Conservation (phyloP, 2,888 invertebrate species). For the Himalopsyche anomala region DNA sequence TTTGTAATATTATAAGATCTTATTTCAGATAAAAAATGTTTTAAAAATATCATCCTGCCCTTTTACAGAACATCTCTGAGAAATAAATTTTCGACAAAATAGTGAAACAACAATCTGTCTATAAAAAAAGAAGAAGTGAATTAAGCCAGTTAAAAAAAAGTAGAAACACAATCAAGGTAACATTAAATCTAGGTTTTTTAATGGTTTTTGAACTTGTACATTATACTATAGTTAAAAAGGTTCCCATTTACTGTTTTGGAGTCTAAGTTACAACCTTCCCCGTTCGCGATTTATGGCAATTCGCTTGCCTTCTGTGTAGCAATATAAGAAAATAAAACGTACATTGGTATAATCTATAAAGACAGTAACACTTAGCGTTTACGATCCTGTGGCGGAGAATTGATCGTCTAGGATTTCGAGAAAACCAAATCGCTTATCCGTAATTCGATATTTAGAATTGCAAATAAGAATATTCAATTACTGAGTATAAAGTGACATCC, state of each 20-base stretch:
- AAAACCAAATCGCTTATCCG: background rate
- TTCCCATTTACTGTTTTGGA: background rate
- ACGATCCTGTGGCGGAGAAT: constrained; percentile 28
- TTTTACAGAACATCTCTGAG: no score
- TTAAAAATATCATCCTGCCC: no score
- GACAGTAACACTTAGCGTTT: constrained; percentile 36
- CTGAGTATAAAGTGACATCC: no score
- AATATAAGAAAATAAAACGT: constrained; percentile 42
- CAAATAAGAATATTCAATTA: background rate
- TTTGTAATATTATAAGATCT: no score
- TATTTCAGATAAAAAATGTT: no score
- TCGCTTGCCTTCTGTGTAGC: constrained; percentile 11
- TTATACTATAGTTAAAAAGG: background rate
- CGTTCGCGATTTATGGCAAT: constrained; percentile 28
- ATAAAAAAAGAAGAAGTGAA: background rate
- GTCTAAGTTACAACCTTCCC: constrained; percentile 1
- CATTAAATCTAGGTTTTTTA: background rate
- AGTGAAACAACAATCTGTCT: no score
- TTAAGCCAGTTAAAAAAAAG: no score
- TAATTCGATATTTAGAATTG: background rate
- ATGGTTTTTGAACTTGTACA: background rate
- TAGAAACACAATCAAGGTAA: no score
- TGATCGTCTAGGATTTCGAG: constrained; percentile 18
- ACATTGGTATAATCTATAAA: constrained; percentile 39
- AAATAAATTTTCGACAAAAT: no score